phyloP scores from a whole-genome alignment of 2,113 vertebrate genomes.

The Halichoeres trimaculatus region DNA sequence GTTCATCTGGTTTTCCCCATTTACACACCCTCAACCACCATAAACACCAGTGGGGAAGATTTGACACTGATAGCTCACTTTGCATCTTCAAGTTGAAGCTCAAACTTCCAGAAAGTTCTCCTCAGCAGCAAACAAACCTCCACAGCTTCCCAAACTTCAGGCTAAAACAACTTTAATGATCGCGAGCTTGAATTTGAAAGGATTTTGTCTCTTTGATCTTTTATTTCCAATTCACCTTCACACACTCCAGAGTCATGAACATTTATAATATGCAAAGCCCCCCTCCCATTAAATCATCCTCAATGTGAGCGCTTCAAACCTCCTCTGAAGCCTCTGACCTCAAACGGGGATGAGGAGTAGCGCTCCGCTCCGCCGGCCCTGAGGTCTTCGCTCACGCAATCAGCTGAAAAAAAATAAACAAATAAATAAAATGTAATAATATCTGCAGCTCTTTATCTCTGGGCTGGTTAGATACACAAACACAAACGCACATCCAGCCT shows the following conservation, averaged over 20 bases:
- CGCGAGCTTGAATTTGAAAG: constrained; percentile 62
- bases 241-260: constrained; percentile 72
- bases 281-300: constrained; percentile 56
- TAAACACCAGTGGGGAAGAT: constrained; percentile 10
- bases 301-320: constrained; percentile 57
- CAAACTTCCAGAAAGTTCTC: constrained; percentile 37
- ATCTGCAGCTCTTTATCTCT: background rate
- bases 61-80: constrained; percentile 32
- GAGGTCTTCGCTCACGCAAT: constrained; percentile 39
- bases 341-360: constrained; percentile 34
- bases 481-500: constrained; percentile 42
- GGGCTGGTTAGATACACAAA: constrained; percentile 21
- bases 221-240: constrained; percentile 74
- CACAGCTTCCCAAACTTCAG: constrained; percentile 24
- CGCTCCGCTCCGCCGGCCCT: constrained; percentile 22
- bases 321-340: constrained; percentile 64
- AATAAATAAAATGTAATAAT: background rate
- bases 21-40: constrained; percentile 4
- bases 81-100: constrained; percentile 27
- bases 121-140: constrained; percentile 54
- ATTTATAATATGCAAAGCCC: constrained; percentile 74
- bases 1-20: constrained; percentile 20
- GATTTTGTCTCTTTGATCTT: constrained; percentile 76
- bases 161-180: constrained; percentile 67
- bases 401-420: background rate